A percentile compares a stretch with the other conserved stretches of the same genome.
phyloP scores from a whole-genome alignment of 1,140 invertebrate genomes.

The Eciton burchellii region DNA sequence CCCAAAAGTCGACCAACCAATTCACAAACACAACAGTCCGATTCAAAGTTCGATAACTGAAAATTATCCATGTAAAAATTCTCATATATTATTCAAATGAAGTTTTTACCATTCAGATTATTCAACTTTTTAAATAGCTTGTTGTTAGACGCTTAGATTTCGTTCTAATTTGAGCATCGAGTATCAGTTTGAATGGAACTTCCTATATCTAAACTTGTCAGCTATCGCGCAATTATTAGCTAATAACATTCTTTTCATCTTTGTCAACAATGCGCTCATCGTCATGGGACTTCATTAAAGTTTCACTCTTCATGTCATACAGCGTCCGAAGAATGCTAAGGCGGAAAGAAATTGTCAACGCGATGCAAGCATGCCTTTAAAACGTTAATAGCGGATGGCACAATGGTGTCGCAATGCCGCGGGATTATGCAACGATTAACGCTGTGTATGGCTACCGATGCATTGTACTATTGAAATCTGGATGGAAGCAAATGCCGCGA shows the following conservation, averaged over 20 bases:
- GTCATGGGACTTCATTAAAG: slow-evolving; percentile 11
- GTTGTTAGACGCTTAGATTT: too few species aligned
- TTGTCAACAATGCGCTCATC: not conserved
- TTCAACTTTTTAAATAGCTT: too few species aligned
- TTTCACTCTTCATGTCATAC: not conserved
- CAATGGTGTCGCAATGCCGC: slow-evolving; percentile 47
- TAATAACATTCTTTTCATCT: not conserved
- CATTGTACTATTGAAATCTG: not conserved
- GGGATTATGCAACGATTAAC: slow-evolving; percentile 41
- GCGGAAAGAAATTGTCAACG: slow-evolving; percentile 8
- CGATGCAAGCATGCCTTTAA: slow-evolving; percentile 35
- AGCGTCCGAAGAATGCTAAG: slow-evolving; percentile 33
- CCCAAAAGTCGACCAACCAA: slow-evolving; percentile 6
- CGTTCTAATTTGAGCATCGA: too few species aligned
- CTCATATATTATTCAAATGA: too few species aligned
- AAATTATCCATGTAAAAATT: too few species aligned
- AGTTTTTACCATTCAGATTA: too few species aligned
- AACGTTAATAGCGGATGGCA: slow-evolving; percentile 38
- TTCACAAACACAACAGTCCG: not conserved
- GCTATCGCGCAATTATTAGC: slow-evolving; percentile 10
- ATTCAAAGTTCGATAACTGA: not conserved
- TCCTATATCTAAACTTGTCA: too few species aligned
- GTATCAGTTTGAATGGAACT: too few species aligned
- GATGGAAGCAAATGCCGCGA: not conserved
- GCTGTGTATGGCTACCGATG: not conserved